Conservation (phyloP, 1,140 invertebrate species). For the Anoplophora glabripennis region DNA sequence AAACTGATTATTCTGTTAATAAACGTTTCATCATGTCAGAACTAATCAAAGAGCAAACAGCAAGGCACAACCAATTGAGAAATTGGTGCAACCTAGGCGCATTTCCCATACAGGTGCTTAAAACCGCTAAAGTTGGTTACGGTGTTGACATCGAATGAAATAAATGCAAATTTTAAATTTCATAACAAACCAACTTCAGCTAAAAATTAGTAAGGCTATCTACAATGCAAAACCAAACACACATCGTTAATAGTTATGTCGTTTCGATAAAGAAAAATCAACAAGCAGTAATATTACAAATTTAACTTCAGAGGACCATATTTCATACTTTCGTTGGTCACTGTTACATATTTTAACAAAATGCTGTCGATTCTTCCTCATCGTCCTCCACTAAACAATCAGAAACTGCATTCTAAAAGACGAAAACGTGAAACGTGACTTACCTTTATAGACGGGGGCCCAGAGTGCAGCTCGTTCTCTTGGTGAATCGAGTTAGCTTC, state of each 20-base stretch:
- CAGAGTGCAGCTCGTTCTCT: slow-evolving; percentile 71
- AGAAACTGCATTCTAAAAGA: not conserved
- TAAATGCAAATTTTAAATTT: not conserved
- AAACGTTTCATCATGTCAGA: not conserved
- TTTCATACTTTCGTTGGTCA: too few relatives aligned
- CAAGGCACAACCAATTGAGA: too few relatives aligned
- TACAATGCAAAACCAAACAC: slow-evolving; percentile 14
- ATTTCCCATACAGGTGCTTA: not conserved
- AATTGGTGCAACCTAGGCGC: too few relatives aligned
- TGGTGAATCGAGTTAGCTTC: slow-evolving; percentile 81
- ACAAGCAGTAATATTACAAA: too few relatives aligned
- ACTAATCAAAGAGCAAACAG: too few relatives aligned
- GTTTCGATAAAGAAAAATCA: too few relatives aligned
- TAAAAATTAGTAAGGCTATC: slow-evolving; percentile 1
- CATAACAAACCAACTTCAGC: not conserved
- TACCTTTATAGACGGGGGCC: slow-evolving; percentile 81
- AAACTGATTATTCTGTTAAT: not conserved
- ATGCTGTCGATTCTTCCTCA: too few relatives aligned
- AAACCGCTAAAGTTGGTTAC: not conserved
- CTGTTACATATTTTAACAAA: too few relatives aligned
- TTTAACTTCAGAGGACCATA: too few relatives aligned
- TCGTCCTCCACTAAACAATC: too few relatives aligned
- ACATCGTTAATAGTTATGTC: not conserved
- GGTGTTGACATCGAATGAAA: not conserved
- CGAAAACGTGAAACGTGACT: slow-evolving; percentile 33